Evolutionary conservation across 2,888 invertebrate genomes (phyloP), one percentile per base, ranked within the genome.

Genomic region (Bruchidius siliquastri): DNA sequence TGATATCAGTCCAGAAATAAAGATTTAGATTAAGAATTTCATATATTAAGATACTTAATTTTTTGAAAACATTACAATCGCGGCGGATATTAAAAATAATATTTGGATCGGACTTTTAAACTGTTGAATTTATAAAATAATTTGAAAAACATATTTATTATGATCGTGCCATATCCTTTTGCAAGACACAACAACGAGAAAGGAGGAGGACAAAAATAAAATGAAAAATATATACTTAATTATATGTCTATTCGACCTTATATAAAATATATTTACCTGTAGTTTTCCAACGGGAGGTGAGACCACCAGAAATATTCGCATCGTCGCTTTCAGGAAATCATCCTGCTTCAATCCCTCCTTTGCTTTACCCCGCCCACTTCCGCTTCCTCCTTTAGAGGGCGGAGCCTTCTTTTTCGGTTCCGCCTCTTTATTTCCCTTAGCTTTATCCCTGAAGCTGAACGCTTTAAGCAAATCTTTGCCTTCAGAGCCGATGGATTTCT

Each of bases 271-370:
- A 13, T 69, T 83, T 88, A 89, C 90, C 89, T 90, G 89, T 71
- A 90, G 87, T 79, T 89, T 88, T 78, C 89, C 89, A 82, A 88
- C 88, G 71, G 92, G 92, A 72, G 92, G 92, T 74, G 92, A 92
- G 20, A 92, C 92, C 75, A 92, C 92, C 80, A 92, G 87, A 84
- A 92, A 92, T 81, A 92, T 92, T 86, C 92, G 89, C 92, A 92
- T 92, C 77, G 92, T 92, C 73, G 92, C 92, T 80, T 91, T 90
- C 76, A 92, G 87, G 83, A 92, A 92, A 84, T 92, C 92, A 83
- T 92, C 92, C 73, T 91, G 89, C 81, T 90, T 90, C 76, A 85
- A 81, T 70, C 81, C 80, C 22, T 81, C 81, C 73, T 82, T 82
- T 72, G 77, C 68, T 72, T 79, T 77, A 75, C 76, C 69, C 74